A percentile compares a stretch with the other conserved stretches of the same genome.
phyloP scores from a whole-genome alignment of 2,113 vertebrate species.

The Hystrix cristata region DNA sequence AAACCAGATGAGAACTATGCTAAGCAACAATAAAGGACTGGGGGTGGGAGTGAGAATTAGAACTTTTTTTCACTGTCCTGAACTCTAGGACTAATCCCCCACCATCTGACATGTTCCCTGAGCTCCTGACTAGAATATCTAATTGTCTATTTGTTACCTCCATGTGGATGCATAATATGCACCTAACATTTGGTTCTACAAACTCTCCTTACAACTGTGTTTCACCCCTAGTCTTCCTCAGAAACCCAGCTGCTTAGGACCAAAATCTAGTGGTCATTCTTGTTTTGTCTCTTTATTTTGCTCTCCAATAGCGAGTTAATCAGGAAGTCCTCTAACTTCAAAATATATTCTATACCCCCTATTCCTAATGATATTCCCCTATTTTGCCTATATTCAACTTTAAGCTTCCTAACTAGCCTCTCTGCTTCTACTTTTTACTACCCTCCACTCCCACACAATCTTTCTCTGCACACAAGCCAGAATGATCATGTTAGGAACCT shows the following conservation, averaged over 20 bases:
- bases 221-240: neutral
- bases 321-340: neutral
- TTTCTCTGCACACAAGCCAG: neutral
- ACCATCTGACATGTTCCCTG: neutral
- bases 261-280: neutral
- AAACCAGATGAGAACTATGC: neutral
- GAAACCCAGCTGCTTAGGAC: neutral
- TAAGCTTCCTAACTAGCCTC: neutral
- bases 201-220: neutral
- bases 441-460: neutral
- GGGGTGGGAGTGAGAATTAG: neutral
- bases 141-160: neutral
- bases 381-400: neutral
- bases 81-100: neutral
- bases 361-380: neutral
- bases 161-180: neutral
- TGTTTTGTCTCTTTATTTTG: neutral
- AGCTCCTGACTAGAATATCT: neutral
- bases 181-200: neutral
- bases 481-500: neutral
- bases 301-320: neutral
- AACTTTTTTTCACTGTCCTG: neutral
- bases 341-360: neutral
- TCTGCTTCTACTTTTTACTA: slow-evolving; percentile 10
- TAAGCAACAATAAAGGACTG: neutral